Base-by-base conservation (phyloP, 2,797 vertebrate genomes). In the Gallinago stenura region DNA sequence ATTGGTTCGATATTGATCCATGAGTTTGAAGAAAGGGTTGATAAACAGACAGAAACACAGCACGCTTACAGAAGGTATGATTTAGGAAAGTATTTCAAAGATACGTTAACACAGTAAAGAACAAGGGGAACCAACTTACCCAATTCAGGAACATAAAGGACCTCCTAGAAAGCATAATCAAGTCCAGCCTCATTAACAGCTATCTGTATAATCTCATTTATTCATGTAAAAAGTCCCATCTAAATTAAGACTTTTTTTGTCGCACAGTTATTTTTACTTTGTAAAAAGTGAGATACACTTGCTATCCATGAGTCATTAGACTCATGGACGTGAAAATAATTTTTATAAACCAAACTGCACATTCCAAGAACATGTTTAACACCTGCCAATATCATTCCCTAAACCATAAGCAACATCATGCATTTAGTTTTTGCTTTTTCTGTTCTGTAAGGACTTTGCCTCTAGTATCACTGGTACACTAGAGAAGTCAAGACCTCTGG, bases 271-370 rank as follows among this genome's bases (percentile, higher is more conserved):
- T 46, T 46, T 35, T 35, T 35, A 35, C 33, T 95, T 95, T 95
- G 61, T 69, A 96, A 95, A 71, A 95, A 95, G 96, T 70, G 93
- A 96, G 84, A 87, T 80, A 35, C 5, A 7, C 91, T 94, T 93
- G 62, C 65, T 82, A 92, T 78, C 83, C 93, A 92, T 21, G 41
- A 69, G 60, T 95, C 94, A 96, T 92, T 95, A 96, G 85, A 87
- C 82, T 35, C 35, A 35, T 35, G 35, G 35, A 88, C 20, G 16
- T 69, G 31, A 93, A 95, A 81, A 91, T 94, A 95, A 96, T 95
- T 91, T 89, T 77, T 78, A 97, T 77, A 95, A 97, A 97, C 60
- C 56, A 96, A 92, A 69, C 77, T 90, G 70, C 76, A 90, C 60
- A 93, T 64, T 93, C 37, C 72, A 68, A 61, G 68, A 94, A 87